These are phyloP conservation scores for Sesamia inferens DNA, from an alignment of 2,888 invertebrate species.

Conservation along the genomic window DNA sequence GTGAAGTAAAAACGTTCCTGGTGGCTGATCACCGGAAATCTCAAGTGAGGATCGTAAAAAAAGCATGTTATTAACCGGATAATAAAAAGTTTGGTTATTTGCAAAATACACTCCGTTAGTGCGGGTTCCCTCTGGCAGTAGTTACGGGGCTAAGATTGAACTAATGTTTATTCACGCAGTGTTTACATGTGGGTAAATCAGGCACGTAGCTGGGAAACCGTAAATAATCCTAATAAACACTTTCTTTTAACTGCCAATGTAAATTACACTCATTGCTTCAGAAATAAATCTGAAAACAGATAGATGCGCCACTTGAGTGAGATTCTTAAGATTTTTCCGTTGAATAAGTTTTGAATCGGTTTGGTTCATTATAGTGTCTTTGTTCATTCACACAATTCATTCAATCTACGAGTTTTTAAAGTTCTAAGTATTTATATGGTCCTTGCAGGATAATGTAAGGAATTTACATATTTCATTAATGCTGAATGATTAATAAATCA, in stretches of 20 bases:
- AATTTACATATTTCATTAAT: background rate
- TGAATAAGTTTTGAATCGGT: conserved; percentile 8
- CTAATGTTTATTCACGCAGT: conserved; percentile 64
- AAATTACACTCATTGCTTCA: conserved; percentile 47
- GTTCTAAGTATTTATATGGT: background rate
- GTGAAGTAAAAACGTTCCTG: conserved; percentile 60
- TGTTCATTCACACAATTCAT: conserved; percentile 20
- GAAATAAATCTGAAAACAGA: conserved; percentile 45
- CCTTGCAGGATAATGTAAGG: background rate
- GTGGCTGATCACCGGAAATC: conserved; percentile 66
- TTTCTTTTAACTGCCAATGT: conserved; percentile 59
- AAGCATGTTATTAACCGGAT: conserved; percentile 61
- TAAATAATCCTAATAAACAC: conserved; percentile 65
- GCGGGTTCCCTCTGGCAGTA: conserved; percentile 31
- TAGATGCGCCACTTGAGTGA: conserved; percentile 13
- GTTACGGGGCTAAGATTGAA: conserved; percentile 51
- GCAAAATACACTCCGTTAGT: conserved; percentile 60
- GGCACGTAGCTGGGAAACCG: conserved; percentile 60
- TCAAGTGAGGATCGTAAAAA: conserved; percentile 65
- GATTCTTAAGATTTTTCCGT: conserved; percentile 22
- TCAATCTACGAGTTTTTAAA: background rate
- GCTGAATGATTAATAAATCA: conserved; percentile 2
- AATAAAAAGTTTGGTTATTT: conserved; percentile 62
- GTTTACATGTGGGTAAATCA: conserved; percentile 65
- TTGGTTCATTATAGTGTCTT: conserved; percentile 4